Conservation (phyloP, 2,797 vertebrate species). For the Epinephelus awoara region DNA sequence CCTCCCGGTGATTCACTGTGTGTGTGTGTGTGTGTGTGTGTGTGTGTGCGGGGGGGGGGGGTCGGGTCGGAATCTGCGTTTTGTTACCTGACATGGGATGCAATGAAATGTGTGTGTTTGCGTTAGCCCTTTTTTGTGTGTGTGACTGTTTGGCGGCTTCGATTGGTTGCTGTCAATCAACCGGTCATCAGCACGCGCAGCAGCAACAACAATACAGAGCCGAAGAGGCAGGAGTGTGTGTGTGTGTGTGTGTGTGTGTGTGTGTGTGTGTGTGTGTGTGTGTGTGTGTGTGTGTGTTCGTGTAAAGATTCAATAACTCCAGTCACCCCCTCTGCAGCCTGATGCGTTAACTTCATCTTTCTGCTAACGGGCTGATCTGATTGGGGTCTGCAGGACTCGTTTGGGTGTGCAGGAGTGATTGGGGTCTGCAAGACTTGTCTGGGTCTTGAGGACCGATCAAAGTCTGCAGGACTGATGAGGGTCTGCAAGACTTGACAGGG, state of each 20-base stretch:
- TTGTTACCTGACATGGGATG: background rate
- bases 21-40: background rate
- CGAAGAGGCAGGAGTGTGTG: background rate
- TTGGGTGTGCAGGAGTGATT: too few relatives aligned
- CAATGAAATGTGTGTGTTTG: background rate
- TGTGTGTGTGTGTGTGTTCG: background rate
- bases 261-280: background rate
- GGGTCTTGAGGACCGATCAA: background rate
- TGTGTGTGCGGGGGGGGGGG: too few relatives aligned
- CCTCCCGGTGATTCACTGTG: background rate
- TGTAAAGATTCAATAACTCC: conserved; percentile 22
- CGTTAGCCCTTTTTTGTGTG: background rate
- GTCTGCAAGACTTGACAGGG: background rate
- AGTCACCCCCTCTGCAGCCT: conserved; percentile 19
- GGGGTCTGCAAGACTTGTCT: too few relatives aligned
- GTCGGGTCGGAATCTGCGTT: background rate
- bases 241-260: background rate
- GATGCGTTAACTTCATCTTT: background rate
- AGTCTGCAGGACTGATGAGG: background rate
- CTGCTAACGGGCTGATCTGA: background rate
- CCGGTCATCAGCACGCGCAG: background rate
- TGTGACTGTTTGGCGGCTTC: background rate
- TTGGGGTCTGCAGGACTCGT: background rate
- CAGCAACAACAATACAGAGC: background rate
- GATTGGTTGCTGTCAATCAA: conserved; percentile 40